Conservation (phyloP, 2,888 invertebrate species). For the Ecdyonurus torrentis region DNA sequence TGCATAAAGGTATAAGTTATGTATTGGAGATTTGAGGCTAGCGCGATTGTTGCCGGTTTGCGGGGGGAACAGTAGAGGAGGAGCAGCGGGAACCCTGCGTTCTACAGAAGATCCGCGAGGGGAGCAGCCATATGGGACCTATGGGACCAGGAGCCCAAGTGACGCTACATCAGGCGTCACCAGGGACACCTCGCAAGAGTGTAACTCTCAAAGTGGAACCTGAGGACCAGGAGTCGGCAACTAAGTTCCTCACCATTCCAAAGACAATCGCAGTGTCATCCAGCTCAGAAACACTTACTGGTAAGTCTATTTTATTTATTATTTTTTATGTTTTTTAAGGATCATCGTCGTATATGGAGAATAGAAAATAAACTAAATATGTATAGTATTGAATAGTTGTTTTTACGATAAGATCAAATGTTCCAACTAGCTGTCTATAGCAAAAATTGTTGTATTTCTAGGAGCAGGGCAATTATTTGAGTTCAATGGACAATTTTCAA, state of each 20-base stretch:
- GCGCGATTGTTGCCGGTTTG: not conserved
- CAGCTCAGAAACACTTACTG: conserved; percentile 62
- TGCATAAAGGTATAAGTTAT: no score
- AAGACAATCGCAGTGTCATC: conserved; percentile 49
- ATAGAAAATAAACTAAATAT: no score
- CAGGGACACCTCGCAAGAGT: conserved; percentile 22
- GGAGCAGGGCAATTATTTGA: no score
- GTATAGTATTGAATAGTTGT: no score
- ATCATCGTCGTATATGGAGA: no score
- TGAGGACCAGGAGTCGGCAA: conserved; percentile 10
- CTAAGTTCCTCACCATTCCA: conserved; percentile 44
- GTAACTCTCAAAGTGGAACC: conserved; percentile 38
- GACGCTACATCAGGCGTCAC: conserved; percentile 8
- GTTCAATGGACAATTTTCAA: no score
- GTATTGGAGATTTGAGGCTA: not conserved
- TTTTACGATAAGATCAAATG: no score
- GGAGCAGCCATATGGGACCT: conserved; percentile 1
- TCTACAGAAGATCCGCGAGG: conserved; percentile 13
- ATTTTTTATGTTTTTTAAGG: conserved; percentile 1
- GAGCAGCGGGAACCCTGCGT: conserved; percentile 26
- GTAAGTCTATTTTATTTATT: conserved; percentile 23
- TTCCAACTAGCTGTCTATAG: no score
- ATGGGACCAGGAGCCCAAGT: conserved; percentile 1
- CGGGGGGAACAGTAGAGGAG: conserved; percentile 28
- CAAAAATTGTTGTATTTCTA: no score